Conservation (phyloP, 2,888 invertebrate genomes). For the Phengaris alcon region DNA sequence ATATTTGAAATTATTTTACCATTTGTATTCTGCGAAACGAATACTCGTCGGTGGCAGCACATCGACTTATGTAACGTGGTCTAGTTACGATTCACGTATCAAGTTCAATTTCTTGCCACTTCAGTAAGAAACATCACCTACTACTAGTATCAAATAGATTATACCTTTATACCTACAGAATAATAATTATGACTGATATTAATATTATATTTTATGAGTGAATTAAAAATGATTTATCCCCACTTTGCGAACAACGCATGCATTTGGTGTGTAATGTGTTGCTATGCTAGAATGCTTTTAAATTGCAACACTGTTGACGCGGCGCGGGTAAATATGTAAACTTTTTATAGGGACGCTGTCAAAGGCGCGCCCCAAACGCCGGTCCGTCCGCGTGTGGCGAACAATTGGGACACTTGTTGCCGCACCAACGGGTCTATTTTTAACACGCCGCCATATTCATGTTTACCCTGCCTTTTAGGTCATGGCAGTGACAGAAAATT, state of each 20-base stretch:
- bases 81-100: constrained; percentile 14
- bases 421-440: constrained; percentile 46
- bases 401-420: constrained; percentile 51
- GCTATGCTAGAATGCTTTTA: constrained; percentile 1
- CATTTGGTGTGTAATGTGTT: neutral
- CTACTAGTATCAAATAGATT: neutral
- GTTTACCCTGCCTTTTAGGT: constrained; percentile 38
- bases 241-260: neutral
- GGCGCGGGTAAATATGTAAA: constrained; percentile 22
- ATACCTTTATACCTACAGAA: too few relatives aligned
- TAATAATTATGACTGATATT: too few relatives aligned
- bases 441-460: constrained; percentile 37
- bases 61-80: constrained; percentile 4
- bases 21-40: constrained; percentile 13
- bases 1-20: constrained; percentile 4
- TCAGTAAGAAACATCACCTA: neutral
- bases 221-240: neutral
- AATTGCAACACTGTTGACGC: constrained; percentile 8
- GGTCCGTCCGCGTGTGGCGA: constrained; percentile 39
- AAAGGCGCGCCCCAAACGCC: constrained; percentile 41
- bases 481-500: constrained; percentile 28
- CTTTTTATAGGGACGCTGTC: constrained; percentile 25
- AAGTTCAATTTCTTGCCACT: constrained; percentile 18
- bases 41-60: neutral
- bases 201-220: too few relatives aligned